These are phyloP conservation scores for Australoheros scitulus DNA, from an alignment of 2,113 vertebrate species.

Conservation along the genomic window DNA sequence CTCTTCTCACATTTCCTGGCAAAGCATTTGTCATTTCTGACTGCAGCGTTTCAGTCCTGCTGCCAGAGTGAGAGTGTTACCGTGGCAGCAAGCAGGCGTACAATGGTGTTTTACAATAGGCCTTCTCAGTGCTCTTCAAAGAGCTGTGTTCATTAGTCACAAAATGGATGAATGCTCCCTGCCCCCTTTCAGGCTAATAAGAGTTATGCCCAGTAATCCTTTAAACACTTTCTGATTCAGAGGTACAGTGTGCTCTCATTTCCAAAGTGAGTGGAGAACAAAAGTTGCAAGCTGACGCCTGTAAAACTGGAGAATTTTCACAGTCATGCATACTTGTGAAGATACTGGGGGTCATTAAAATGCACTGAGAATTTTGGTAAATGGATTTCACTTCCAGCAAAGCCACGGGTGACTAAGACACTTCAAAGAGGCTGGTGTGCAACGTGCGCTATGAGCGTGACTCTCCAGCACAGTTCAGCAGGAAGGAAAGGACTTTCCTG, in stretches of 20 bases:
- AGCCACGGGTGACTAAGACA: conserved; percentile 11
- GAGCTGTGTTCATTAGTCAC: conserved; percentile 49
- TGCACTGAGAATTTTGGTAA: conserved; percentile 1
- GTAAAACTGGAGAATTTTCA: conserved; percentile 24
- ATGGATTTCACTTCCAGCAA: neutral
- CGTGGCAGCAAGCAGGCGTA: conserved; percentile 72
- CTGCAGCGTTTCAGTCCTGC: conserved; percentile 55
- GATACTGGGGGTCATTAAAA: neutral
- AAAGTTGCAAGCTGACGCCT: conserved; percentile 17
- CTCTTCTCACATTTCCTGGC: conserved; percentile 43
- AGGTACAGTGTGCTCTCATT: neutral
- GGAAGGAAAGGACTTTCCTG: conserved; percentile 66
- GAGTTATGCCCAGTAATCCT: neutral
- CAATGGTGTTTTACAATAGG: conserved; percentile 73
- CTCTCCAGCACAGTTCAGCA: neutral
- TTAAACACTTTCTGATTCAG: conserved; percentile 16
- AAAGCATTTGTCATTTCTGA: conserved; percentile 46
- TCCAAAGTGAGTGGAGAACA: neutral
- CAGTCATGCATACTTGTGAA: conserved; percentile 12
- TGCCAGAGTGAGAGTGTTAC: conserved; percentile 69
- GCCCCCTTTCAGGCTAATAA: neutral
- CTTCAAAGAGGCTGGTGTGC: neutral
- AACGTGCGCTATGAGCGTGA: neutral
- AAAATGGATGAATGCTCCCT: conserved; percentile 44
- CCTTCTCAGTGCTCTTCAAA: conserved; percentile 58